Evolutionary conservation across 2,113 vertebrate genomes (phyloP).

Genomic region (Neodon shergylaensis): DNA sequence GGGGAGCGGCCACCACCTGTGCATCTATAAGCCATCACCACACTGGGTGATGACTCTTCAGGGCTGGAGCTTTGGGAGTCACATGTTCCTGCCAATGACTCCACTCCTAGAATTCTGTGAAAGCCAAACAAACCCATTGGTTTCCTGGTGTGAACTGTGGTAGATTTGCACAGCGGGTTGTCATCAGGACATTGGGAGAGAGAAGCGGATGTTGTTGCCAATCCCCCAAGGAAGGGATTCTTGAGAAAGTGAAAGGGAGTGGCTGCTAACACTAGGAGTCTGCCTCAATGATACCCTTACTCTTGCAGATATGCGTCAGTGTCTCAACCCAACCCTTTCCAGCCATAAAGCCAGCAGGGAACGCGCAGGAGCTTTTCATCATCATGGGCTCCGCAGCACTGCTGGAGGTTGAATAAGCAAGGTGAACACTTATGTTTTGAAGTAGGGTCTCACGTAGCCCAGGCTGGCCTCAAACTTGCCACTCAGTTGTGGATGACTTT

Average conservation of each 20-base stretch:
- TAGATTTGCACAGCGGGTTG: not conserved
- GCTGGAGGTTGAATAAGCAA: not conserved
- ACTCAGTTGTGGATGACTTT: not conserved
- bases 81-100: not conserved
- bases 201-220: not conserved
- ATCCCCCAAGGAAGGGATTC: not conserved
- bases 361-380: not conserved
- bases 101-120: not conserved
- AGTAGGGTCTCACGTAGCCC: too few species aligned
- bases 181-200: not conserved
- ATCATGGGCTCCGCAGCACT: not conserved
- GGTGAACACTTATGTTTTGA: not conserved
- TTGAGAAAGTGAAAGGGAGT: not conserved
- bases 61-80: not conserved
- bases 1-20: not conserved
- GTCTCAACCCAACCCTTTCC: not conserved
- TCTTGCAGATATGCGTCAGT: fast-evolving
- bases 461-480: not conserved
- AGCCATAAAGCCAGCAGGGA: not conserved
- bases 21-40: not conserved
- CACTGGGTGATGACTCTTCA: not conserved
- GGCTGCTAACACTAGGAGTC: not conserved
- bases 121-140: not conserved
- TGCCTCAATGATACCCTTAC: not conserved
- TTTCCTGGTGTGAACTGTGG: not conserved